Conservation (phyloP, 2,113 vertebrate species). For the Sturnira hondurensis region DNA sequence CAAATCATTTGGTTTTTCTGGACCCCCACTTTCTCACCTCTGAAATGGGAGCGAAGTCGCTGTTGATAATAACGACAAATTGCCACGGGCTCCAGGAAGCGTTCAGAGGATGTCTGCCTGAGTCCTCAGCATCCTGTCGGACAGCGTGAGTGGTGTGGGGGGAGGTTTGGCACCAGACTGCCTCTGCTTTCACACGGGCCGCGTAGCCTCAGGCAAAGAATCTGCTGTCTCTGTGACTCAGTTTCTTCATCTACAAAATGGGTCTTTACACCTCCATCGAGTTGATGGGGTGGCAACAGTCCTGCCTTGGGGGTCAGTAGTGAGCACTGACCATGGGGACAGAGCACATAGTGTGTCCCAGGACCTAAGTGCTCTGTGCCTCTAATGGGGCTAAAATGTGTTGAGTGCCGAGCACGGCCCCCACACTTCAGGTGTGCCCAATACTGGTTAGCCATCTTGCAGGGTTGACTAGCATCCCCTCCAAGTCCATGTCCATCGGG, state of each 20-base stretch:
- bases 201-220: neutral
- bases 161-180: neutral
- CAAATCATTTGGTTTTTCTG: neutral
- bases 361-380: neutral
- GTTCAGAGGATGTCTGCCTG: neutral
- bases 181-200: neutral
- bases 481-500: fast-evolving
- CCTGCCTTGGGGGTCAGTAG: neutral
- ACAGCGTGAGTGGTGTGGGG: fast-evolving
- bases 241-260: neutral
- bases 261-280: too few species aligned
- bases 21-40: neutral
- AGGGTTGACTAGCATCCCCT: neutral
- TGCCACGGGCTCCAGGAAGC: neutral
- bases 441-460: fast-evolving
- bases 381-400: too few species aligned
- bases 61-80: too few species aligned
- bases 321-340: fast-evolving
- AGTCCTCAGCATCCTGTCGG: too few species aligned
- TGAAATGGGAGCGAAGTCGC: neutral
- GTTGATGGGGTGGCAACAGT: neutral
- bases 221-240: neutral
- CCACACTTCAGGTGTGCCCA: fast-evolving
- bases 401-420: fast-evolving
- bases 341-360: fast-evolving